phyloP scores from a whole-genome alignment of 2,797 vertebrate species.

The Rhincodon typus region DNA sequence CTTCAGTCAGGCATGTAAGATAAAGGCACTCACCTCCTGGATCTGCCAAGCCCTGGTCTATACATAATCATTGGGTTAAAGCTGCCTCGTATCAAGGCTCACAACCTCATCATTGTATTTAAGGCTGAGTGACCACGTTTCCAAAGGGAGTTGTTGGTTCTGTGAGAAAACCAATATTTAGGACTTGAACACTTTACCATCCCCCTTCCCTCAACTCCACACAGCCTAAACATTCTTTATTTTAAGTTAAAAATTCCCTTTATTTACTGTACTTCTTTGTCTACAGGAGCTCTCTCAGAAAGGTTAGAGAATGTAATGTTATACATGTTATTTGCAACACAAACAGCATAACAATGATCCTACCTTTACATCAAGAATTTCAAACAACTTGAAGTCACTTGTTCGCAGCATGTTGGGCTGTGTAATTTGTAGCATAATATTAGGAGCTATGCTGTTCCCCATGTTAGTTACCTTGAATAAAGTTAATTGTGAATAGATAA shows the following conservation, averaged over 20 bases:
- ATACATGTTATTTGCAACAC: background rate
- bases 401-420: conserved; percentile 76
- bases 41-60: background rate
- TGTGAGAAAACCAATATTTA: background rate
- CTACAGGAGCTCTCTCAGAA: background rate
- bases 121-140: background rate
- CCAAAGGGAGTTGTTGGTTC: background rate
- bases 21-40: too few relatives aligned
- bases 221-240: background rate
- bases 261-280: background rate
- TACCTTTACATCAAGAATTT: conserved; percentile 74
- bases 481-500: conserved; percentile 33
- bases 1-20: too few relatives aligned
- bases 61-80: background rate
- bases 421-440: conserved; percentile 66
- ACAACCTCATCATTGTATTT: background rate
- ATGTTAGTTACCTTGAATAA: conserved; percentile 73
- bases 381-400: conserved; percentile 64
- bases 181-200: background rate
- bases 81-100: background rate
- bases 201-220: background rate
- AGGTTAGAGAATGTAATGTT: background rate
- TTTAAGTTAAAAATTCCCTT: background rate
- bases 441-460: conserved; percentile 73
- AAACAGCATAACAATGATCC: conserved; percentile 26